phyloP scores from a whole-genome alignment of 2,888 invertebrate genomes.

The Boloria selene region DNA sequence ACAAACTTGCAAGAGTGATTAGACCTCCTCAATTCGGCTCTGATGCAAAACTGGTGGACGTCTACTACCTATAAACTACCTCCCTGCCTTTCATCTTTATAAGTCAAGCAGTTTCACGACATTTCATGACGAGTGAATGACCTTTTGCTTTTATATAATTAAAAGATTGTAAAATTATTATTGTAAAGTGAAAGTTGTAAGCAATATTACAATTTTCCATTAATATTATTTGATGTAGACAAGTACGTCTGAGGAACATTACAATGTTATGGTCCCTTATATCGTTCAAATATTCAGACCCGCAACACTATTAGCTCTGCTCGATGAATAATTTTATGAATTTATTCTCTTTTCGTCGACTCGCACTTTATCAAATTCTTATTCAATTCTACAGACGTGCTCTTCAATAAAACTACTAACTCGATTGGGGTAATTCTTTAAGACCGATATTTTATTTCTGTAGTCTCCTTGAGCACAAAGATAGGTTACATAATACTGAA shows the following conservation, averaged over 20 bases:
- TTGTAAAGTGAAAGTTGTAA: no score
- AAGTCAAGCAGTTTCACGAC: no score
- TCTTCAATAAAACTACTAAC: constrained; percentile 29
- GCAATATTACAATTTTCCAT: no score
- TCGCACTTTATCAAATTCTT: constrained; percentile 40
- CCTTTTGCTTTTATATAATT: no score
- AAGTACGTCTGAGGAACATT: neutral
- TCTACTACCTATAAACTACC: no score
- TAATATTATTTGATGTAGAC: no score
- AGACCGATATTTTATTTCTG: constrained; percentile 19
- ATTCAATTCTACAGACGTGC: constrained; percentile 36
- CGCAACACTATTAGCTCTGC: constrained; percentile 27
- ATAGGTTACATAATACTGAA: neutral
- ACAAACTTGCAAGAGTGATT: no score
- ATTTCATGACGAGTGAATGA: no score
- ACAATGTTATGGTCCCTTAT: neutral
- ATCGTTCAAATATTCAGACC: constrained; percentile 24
- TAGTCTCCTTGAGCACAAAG: neutral
- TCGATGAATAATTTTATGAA: constrained; percentile 37
- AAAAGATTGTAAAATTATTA: no score
- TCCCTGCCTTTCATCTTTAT: no score
- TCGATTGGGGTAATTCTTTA: constrained; percentile 23
- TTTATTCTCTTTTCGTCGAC: constrained; percentile 39
- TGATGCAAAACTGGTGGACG: no score
- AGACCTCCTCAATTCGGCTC: no score